Evolutionary conservation across 2,797 vertebrate species (phyloP).

Genomic region (Dallia pectoralis): DNA sequence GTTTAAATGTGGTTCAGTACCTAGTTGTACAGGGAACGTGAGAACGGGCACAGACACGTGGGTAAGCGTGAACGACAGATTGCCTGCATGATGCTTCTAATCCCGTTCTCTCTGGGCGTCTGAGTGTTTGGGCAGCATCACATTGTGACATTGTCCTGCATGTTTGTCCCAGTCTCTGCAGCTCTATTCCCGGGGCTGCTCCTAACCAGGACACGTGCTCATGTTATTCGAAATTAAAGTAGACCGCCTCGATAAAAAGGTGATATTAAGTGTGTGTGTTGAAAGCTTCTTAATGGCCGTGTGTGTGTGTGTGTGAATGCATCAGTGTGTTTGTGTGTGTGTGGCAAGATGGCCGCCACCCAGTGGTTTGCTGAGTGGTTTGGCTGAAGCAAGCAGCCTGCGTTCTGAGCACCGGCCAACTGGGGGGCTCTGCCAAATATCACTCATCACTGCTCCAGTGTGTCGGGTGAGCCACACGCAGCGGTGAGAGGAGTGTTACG

Average conservation of each 20-base stretch:
- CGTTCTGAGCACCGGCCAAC: conserved; percentile 70
- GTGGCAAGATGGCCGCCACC: conserved; percentile 61
- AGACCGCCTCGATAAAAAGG: conserved; percentile 69
- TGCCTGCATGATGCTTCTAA: neutral
- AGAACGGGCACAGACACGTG: neutral
- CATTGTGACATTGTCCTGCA: conserved; percentile 46
- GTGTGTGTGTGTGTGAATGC: conserved; percentile 67
- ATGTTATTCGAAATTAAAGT: conserved; percentile 70
- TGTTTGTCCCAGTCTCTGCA: neutral
- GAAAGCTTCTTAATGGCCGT: conserved; percentile 70
- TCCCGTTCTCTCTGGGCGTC: neutral
- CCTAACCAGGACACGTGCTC: conserved; percentile 69
- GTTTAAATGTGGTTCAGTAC: neutral
- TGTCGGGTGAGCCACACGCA: conserved; percentile 38
- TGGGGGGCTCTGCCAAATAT: conserved; percentile 71
- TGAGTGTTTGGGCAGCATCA: conserved; percentile 19
- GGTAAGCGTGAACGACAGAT: neutral
- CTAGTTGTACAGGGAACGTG: neutral
- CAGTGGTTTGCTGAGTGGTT: conserved; percentile 73
- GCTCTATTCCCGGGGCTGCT: conserved; percentile 3
- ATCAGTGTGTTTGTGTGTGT: too few relatives aligned
- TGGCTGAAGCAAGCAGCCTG: conserved; percentile 65
- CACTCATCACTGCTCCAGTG: conserved; percentile 65
- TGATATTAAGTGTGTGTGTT: conserved; percentile 73
- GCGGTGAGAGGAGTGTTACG: conserved; percentile 31